Base-by-base conservation (phyloP, 1,140 invertebrate species). In the Augochlora pura region DNA sequence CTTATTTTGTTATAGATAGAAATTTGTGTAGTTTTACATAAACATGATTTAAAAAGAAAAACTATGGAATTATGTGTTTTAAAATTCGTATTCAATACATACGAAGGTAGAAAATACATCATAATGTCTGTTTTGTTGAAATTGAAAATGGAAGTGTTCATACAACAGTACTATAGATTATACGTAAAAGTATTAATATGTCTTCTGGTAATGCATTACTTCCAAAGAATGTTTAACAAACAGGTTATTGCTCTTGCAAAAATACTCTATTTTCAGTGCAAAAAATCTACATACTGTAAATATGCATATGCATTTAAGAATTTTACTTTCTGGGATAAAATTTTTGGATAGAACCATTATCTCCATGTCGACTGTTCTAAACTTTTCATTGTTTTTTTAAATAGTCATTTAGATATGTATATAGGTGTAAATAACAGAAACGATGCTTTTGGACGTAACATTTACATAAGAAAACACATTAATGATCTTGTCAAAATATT, bases 191-290 rank as follows among this genome's bases (percentile, higher is more conserved):
- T 23, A 57, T 23, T 70, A 70, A 23, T 8, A 18, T 25, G 23
- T 70, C 10, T 16, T 63, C 2, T 70, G 60, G 18, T 21, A 63
- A 27, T 32, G 8, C 18, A 52, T 52, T 63, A 64, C 18, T 52
- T 73, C 60, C 60, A 63, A 73, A 73, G 71, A 72, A 38, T 73
- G 63, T 73, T 23, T 73, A 52, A 65, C 32, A 14, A 32, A 38
- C 18, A 27, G 57, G 2, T 38, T 12, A 52, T 60, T 46, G 25
- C 49, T 23, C 7, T 63, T 49, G 25, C 39, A 63, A 59, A 60
- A 60, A 59, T 39, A 9, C 49, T 73, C 42, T 64, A 38, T 64
- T 64, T 38, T 63, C 18, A 73, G 42, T 73, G 18, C 59, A 72
- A 72, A 25, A 9, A 62, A 72, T 27, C 21, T 46, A 62, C 42